Evolutionary conservation across 2,113 vertebrate species (phyloP).

Genomic region (Rhizomys pruinosus): DNA sequence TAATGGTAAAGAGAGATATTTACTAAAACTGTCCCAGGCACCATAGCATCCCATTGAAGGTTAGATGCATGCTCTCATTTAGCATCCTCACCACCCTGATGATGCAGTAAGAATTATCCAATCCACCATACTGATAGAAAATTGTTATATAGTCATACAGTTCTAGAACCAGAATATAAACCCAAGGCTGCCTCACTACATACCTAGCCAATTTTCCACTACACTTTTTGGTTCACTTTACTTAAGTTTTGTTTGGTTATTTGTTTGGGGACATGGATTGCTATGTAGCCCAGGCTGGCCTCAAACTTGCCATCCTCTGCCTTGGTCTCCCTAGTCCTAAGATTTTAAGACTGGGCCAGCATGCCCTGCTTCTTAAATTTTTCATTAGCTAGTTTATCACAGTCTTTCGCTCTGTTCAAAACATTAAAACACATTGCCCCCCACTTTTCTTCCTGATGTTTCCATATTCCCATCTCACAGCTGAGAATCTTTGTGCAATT

Average conservation of each 20-base stretch:
- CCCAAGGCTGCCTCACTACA: neutral
- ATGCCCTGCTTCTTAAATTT: neutral
- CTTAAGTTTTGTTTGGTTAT: neutral
- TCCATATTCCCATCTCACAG: neutral
- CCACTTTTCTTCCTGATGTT: neutral
- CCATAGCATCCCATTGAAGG: neutral
- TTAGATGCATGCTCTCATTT: too few relatives aligned
- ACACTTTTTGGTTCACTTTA: neutral
- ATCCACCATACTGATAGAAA: neutral
- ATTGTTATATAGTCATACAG: neutral
- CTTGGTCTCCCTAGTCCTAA: neutral
- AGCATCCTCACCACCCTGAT: neutral
- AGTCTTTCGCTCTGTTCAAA: neutral
- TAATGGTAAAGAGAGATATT: neutral
- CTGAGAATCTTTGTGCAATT: slow-evolving; percentile 18
- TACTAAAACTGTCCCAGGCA: neutral
- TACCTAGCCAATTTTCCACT: too few relatives aligned
- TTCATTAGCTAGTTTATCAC: neutral
- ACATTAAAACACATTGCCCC: neutral
- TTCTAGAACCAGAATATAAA: neutral
- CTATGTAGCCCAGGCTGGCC: neutral
- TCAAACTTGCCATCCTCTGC: neutral
- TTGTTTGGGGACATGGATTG: neutral
- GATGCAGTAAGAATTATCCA: neutral
- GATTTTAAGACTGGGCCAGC: neutral